A percentile compares a stretch with the other conserved stretches of the same genome.
These are phyloP conservation scores for Ahaetulla prasina DNA, from an alignment of 2,113 vertebrate genomes.

Conservation along the genomic window DNA sequence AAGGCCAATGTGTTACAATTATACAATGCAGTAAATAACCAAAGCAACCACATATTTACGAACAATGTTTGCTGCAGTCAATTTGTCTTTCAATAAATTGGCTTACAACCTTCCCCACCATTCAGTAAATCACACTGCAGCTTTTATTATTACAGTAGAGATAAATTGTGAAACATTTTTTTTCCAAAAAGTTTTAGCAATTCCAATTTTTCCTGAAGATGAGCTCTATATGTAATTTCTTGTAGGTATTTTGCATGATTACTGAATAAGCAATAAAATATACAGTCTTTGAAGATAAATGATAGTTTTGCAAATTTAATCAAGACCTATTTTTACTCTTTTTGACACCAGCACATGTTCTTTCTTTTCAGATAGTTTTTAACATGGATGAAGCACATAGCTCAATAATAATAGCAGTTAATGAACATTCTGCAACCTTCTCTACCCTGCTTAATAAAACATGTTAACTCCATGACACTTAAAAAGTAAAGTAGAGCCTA, in stretches of 20 bases:
- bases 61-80: background rate
- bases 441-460: background rate
- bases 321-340: background rate
- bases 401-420: background rate
- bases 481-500: background rate
- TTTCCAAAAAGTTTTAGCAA: background rate
- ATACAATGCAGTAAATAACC: fast-evolving
- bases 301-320: background rate
- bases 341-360: background rate
- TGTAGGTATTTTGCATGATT: background rate
- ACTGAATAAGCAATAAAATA: background rate
- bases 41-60: background rate
- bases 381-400: background rate
- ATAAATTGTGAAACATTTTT: background rate
- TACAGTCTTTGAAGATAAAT: background rate
- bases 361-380: background rate
- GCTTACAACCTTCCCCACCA: background rate
- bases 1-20: background rate
- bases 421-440: background rate
- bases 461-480: background rate
- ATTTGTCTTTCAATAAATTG: background rate
- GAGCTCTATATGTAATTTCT: background rate
- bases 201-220: background rate
- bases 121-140: background rate
- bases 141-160: background rate